Evolutionary conservation across 2,113 vertebrate species (phyloP), one percentile per base, ranked within the genome.

Genomic region (Labrus mixtus): DNA sequence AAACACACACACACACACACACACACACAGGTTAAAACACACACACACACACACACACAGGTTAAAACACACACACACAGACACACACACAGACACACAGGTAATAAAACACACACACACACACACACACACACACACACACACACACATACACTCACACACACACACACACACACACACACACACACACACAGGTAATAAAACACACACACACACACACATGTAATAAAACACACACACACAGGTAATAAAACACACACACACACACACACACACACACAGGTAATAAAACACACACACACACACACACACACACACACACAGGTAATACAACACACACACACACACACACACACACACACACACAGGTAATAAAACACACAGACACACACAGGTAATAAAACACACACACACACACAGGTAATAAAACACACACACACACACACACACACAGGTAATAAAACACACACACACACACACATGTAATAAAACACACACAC

Each of bases 161-260:
- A n/a, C n/a, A n/a, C n/a, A n/a, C 22, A 39, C 55, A 50, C 2
- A 13, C n/a, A n/a, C 25, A 73, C 13, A 23, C 33, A 71, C 39
- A 20, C 0, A 4, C 10, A 13, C 0, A 41, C 1, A 16, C 0
- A 33, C 67, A 8, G n/a, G n/a, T n/a, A n/a, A n/a, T n/a, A n/a
- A n/a, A n/a, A n/a, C 10, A 57, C 22, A 36, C n/a, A 29, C 51
- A 16, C n/a, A 20, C 5, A 67, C 4, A 20, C 56, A 25, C 17
- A 17, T n/a, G n/a, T n/a, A n/a, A n/a, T n/a, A n/a, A n/a, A n/a
- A n/a, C 41, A 25, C 20, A 64, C 22, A 41, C 37, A 43, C 4
- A 33, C 29, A 29, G 29, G 29, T 29, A n/a, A n/a, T 29, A 29
- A 2, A 4, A 33, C 29, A 3, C 29, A 33, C 37, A 63, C 25